These are phyloP conservation scores for Xenopus laevis DNA, from an alignment of 2,113 vertebrate species.

Conservation along the genomic window DNA sequence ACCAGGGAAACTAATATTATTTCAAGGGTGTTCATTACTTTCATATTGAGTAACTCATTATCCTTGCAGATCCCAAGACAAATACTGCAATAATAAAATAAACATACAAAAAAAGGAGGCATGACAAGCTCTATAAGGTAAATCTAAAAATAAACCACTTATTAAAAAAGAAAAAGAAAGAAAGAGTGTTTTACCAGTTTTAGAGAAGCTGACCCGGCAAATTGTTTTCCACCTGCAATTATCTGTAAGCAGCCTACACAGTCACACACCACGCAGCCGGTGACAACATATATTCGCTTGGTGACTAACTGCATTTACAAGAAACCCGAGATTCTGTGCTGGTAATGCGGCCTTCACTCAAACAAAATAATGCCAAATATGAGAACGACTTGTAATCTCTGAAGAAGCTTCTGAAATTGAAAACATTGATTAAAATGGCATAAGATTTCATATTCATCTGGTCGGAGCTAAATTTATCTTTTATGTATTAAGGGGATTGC, in stretches of 20 bases:
- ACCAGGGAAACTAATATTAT: conserved; percentile 32
- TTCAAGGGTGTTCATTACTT: conserved; percentile 27
- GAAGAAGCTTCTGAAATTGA: conserved; percentile 1
- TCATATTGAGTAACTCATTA: conserved; percentile 39
- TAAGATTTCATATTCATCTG: no score
- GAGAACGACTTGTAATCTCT: background rate
- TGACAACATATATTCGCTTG: conserved; percentile 43
- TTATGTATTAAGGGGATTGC: no score
- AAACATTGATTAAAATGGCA: background rate
- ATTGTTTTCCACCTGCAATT: conserved; percentile 57
- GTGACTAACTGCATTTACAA: conserved; percentile 42
- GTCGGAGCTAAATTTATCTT: no score
- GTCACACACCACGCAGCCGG: conserved; percentile 51
- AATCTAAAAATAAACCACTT: background rate
- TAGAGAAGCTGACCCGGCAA: conserved; percentile 54
- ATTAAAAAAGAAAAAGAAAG: conserved; percentile 44
- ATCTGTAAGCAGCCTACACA: conserved; percentile 54
- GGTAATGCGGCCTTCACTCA: conserved; percentile 17
- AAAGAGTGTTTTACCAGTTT: conserved; percentile 23
- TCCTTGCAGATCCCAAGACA: conserved; percentile 18
- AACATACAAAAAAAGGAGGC: background rate
- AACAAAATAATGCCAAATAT: conserved; percentile 4
- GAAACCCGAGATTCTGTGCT: conserved; percentile 22
- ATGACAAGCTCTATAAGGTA: background rate
- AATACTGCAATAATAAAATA: conserved; percentile 17